Base-by-base conservation (phyloP, 2,113 vertebrate genomes). In the Myiozetetes cayanensis region DNA sequence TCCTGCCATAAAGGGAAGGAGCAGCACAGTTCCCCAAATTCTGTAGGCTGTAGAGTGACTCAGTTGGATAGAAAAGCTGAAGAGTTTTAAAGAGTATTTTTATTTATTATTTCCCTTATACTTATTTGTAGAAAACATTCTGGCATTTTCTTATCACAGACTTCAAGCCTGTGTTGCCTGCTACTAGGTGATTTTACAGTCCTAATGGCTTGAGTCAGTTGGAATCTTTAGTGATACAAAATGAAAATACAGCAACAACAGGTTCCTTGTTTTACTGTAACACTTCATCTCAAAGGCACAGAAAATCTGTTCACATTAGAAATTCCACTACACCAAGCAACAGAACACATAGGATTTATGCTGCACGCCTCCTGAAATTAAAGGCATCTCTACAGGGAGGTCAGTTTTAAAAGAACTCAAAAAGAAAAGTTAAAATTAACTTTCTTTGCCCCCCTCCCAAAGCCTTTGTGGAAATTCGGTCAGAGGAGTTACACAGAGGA, bases 11-110 rank as follows among this genome's bases (percentile, higher is more conserved):
- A 92, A 78, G 7, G 14, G 55, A 91, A 65, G 16, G 24, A 75
- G 17, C 9, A 30, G 20, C 0, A 0, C 39, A 17, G 33, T 44
- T 47, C 13, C 65, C 27, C 46, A 28, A 8, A 22, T 56, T 49
- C 46, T 47, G 19, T 8, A 73, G 33, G 37, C 49, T 50, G 12
- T 21, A 39, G 43, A 46, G 43, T 22, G 22, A 72, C 37, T 43
- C 21, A 14, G 25, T 14, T 46, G 50, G 46, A 24, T 4, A 41
- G 55, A 44, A 77, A 91, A 81, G 37, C 16, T 84, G 23, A 10
- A 58, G 59, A 67, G 31, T 37, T 85, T 85, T 39, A n/a, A 68
- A 49, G n/a, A 68, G 6, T 35, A 18, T 68, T 87, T 33, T 70
- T 6, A 31, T 74, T 27, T 58, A 31, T 62, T 62, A 35, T 55